Conservation (phyloP, 2,888 invertebrate species). For the Listrodromus nycthemerus region DNA sequence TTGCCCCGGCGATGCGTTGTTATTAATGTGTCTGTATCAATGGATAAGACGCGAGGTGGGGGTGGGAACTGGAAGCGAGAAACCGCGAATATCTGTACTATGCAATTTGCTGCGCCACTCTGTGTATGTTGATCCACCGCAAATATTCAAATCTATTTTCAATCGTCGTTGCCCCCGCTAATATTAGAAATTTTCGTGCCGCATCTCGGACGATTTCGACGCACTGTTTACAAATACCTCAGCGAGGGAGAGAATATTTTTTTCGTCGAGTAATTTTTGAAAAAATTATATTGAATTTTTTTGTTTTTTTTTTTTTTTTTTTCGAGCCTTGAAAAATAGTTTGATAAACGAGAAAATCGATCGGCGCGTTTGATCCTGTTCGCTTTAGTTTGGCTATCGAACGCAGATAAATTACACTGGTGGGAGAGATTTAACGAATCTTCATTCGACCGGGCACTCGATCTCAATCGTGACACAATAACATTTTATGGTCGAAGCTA, state of each 20-base stretch:
- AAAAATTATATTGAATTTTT: too few species aligned
- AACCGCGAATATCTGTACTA: conserved; percentile 15
- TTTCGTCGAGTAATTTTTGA: neutral
- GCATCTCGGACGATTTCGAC: conserved; percentile 39
- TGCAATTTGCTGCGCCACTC: conserved; percentile 1
- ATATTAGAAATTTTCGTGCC: conserved; percentile 53
- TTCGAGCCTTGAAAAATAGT: neutral
- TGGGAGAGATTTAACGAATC: conserved; percentile 32
- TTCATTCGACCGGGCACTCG: conserved; percentile 29
- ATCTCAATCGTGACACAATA: conserved; percentile 31
- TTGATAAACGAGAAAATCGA: conserved; percentile 5
- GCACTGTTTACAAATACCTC: conserved; percentile 44
- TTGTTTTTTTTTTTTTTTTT: neutral
- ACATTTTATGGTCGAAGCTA: conserved; percentile 30
- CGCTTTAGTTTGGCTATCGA: neutral
- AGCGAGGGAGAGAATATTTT: conserved; percentile 6
- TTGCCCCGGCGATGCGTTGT: conserved; percentile 18
- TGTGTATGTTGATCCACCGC: conserved; percentile 60
- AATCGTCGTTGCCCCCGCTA: conserved; percentile 59
- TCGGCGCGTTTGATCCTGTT: neutral
- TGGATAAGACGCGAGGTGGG: conserved; percentile 17
- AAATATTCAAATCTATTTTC: conserved; percentile 66
- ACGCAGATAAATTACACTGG: conserved; percentile 8
- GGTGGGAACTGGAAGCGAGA: neutral
- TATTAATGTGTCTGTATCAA: conserved; percentile 45